Evolutionary conservation across 2,888 invertebrate genomes (phyloP).

Genomic region (Mythimna albipuncta): DNA sequence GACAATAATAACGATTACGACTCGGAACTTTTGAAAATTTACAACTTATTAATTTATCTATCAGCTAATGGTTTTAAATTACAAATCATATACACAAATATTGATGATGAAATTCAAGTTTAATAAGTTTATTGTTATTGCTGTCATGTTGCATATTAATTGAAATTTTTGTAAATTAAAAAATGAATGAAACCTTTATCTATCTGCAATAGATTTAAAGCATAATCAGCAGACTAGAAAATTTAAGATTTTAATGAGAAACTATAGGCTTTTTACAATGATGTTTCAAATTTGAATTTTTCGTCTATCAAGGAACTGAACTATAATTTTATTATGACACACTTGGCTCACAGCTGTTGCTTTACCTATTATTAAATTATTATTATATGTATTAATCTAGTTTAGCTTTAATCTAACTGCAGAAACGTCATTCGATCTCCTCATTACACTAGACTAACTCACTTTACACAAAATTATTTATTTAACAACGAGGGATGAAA

Average conservation of each 20-base stretch:
- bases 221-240: not conserved
- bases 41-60: not conserved
- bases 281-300: not conserved
- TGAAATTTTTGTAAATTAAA: not conserved
- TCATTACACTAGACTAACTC: constrained; percentile 6
- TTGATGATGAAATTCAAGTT: not conserved
- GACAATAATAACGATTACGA: not conserved
- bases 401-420: not conserved
- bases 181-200: not conserved
- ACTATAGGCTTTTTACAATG: not conserved
- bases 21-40: constrained; percentile 1
- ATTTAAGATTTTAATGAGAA: not conserved
- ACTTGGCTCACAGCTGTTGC: constrained; percentile 41
- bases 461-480: constrained; percentile 44
- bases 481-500: constrained; percentile 84
- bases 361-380: constrained; percentile 17
- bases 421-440: not conserved
- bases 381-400: not conserved
- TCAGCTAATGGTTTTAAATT: constrained; percentile 1
- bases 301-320: constrained; percentile 4
- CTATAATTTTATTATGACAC: constrained; percentile 17
- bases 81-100: not conserved
- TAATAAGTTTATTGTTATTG: not conserved
- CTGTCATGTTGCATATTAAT: not conserved
- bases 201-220: not conserved